Percentiles rank a stretch among this genome's conserved stretches.
Conservation (phyloP, 2,113 vertebrate species). For the Dryoscopus gambensis region DNA sequence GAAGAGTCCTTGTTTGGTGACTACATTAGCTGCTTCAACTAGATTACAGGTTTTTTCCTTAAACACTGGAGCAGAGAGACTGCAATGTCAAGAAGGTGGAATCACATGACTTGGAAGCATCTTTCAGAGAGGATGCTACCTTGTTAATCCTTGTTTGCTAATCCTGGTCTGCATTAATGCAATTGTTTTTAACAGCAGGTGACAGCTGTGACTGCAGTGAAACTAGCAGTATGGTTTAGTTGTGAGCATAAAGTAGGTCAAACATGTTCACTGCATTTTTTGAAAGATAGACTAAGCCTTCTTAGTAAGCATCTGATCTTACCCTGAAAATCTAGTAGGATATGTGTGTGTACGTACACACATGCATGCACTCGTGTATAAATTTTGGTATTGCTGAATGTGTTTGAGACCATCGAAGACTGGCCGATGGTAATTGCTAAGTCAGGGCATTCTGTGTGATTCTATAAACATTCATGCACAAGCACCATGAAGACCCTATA, state of each 20-base stretch:
- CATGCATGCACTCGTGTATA: fast-evolving
- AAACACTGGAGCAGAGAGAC: neutral
- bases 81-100: neutral
- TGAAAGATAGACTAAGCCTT: neutral
- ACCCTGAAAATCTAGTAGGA: neutral
- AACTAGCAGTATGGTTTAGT: neutral
- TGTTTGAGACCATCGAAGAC: neutral
- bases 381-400: neutral
- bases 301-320: neutral
- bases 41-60: neutral
- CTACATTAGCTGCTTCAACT: neutral
- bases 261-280: neutral
- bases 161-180: neutral
- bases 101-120: neutral
- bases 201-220: neutral
- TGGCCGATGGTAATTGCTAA: neutral
- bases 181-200: constrained; percentile 13
- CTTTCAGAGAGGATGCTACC: neutral
- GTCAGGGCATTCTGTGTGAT: neutral
- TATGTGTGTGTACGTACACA: fast-evolving
- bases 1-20: neutral
- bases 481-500: neutral
- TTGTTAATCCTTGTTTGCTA: constrained; percentile 11
- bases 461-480: neutral
- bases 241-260: constrained; percentile 1